Percentiles rank a stretch among this genome's conserved stretches.
These are phyloP conservation scores for Plecturocebus donacophilus DNA, from an alignment of 2,113 vertebrate species.

Conservation along the genomic window DNA sequence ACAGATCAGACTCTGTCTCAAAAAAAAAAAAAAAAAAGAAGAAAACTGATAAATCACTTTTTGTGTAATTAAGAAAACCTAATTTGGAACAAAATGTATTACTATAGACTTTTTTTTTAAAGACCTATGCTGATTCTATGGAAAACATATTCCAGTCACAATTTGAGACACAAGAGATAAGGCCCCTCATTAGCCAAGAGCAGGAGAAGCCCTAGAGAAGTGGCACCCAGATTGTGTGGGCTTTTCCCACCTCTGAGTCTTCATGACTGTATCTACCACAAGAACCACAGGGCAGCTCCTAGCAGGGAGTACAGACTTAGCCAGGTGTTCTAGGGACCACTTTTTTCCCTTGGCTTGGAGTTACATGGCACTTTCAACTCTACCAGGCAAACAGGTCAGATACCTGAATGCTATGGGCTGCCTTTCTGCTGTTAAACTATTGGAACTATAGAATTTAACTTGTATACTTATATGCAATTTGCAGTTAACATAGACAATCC, in stretches of 20 bases:
- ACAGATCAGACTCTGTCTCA: no score
- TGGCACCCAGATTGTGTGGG: neutral
- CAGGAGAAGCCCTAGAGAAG: neutral
- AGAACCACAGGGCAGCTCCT: neutral
- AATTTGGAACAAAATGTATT: neutral
- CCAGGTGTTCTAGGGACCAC: neutral
- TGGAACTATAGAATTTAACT: neutral
- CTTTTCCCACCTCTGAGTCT: neutral
- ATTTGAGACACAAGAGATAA: neutral
- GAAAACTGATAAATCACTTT: neutral
- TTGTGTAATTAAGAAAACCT: constrained; percentile 24
- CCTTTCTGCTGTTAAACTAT: neutral
- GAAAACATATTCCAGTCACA: neutral
- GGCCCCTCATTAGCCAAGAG: neutral
- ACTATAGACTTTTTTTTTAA: neutral
- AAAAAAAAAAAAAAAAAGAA: no score
- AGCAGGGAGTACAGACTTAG: neutral
- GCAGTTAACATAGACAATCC: neutral
- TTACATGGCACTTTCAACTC: neutral
- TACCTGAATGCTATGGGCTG: neutral
- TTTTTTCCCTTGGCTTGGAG: neutral
- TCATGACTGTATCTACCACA: neutral
- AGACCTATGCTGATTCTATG: neutral
- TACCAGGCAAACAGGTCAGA: neutral
- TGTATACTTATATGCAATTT: neutral